Evolutionary conservation across 2,113 vertebrate genomes (phyloP), one percentile per base, ranked within the genome.

Genomic region (Sinocyclocheilus grahami): DNA sequence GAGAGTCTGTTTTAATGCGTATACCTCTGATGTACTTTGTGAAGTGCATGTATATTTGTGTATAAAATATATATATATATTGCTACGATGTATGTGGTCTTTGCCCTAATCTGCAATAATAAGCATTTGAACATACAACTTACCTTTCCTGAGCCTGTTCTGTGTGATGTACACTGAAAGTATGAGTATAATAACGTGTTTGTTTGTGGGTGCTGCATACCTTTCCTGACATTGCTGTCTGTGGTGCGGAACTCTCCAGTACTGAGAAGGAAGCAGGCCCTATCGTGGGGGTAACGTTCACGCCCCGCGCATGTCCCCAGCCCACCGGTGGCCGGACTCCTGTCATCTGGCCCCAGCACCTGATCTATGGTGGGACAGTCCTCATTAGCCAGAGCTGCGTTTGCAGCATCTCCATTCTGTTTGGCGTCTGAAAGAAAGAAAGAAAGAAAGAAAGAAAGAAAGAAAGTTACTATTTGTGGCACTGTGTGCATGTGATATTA

Each of bases 291-390:
- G 93, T 95, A 95, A 51, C 94, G 94, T 86, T 95, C 95, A 0
- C 94, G 94, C 78, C 93, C 93, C 13, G 91, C 89, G 86, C 86
- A 90, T 63, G 93, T 91, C 75, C 94, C 93, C 0, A 93, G 89
- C 13, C 92, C 94, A 5, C 93, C 93, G 0, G 93, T 93, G 60
- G 94, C 95, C 74, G 97, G 97, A 94, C 97, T 97, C 89, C 97
- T 96, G 94, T 99, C 98, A 84, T 99, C 98, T 75, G 96, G 96
- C 88, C 97, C 97, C 86, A 99, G 95, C 90, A 98, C 97, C 95
- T 99, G 98, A 96, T 99, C 97, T 92, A 99, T 99, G 93, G 96
- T 98, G 93, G 98, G 98, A 92, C 98, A 99, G 96, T 99, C 98
- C 96, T 99, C 98, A 67, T 99, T 99, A 94, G 98, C 98, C 95